Conservation (phyloP, 1,140 invertebrate genomes). For the Leptoteleia sp. region DNA sequence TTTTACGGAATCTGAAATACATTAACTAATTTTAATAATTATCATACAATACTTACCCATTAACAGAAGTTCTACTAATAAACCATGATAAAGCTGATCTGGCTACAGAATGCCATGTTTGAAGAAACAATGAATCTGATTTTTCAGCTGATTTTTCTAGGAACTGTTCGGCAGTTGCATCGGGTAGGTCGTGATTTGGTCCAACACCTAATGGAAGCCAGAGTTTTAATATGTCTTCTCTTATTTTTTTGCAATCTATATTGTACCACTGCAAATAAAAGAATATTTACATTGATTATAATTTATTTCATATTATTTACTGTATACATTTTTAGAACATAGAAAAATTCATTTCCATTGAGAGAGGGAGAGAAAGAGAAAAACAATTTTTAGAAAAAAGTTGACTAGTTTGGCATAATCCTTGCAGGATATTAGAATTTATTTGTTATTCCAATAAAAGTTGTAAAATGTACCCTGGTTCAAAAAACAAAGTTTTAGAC, state of each 20-base stretch:
- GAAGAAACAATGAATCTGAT: constrained; percentile 84
- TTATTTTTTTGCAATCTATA: constrained; percentile 77
- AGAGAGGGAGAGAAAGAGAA: too few relatives aligned
- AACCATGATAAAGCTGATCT: constrained; percentile 85
- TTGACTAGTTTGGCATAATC: too few relatives aligned
- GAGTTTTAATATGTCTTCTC: constrained; percentile 74
- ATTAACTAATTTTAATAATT: too few relatives aligned
- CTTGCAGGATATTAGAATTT: too few relatives aligned
- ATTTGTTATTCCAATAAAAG: too few relatives aligned
- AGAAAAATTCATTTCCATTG: too few relatives aligned
- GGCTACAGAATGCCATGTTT: constrained; percentile 85
- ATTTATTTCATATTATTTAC: too few relatives aligned
- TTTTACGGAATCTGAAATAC: too few relatives aligned
- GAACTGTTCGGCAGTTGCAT: constrained; percentile 85
- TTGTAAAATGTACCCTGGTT: too few relatives aligned
- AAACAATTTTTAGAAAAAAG: too few relatives aligned
- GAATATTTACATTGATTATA: neutral
- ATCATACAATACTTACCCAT: constrained; percentile 85
- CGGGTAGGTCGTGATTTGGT: constrained; percentile 76
- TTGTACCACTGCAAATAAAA: constrained; percentile 82
- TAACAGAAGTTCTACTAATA: constrained; percentile 87
- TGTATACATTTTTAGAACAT: too few relatives aligned
- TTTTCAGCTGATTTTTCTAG: constrained; percentile 84
- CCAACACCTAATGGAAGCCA: constrained; percentile 82
- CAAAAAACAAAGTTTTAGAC: too few relatives aligned